Conservation (phyloP, 2,113 vertebrate species). For the Cebus imitator region DNA sequence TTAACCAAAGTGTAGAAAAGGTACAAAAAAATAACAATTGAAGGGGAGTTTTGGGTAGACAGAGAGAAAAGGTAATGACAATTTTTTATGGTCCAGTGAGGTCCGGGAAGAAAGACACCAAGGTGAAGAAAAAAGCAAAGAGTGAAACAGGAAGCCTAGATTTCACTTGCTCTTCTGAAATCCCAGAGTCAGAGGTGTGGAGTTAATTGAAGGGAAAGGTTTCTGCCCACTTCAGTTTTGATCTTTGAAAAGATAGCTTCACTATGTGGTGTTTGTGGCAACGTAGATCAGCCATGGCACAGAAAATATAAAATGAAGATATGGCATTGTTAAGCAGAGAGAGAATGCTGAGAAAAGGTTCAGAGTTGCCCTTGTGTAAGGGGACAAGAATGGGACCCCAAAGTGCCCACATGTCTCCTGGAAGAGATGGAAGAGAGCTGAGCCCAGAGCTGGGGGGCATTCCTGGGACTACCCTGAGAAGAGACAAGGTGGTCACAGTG, state of each 20-base stretch:
- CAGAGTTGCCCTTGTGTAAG: background rate
- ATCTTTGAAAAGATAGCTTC: background rate
- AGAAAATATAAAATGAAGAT: background rate
- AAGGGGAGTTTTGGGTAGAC: background rate
- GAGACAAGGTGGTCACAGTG: accelerated
- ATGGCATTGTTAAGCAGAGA: background rate
- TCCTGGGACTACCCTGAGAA: accelerated
- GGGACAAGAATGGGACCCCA: accelerated
- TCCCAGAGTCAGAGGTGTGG: background rate
- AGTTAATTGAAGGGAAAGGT: background rate
- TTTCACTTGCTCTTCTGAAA: background rate
- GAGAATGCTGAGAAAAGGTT: background rate
- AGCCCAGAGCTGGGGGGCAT: background rate
- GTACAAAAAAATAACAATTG: background rate
- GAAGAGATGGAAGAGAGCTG: background rate
- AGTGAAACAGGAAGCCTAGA: background rate
- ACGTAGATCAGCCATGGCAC: background rate
- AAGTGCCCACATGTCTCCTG: accelerated
- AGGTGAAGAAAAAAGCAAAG: background rate
- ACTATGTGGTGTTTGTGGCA: background rate
- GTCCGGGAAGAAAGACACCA: background rate
- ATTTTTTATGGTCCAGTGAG: background rate
- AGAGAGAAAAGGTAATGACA: background rate
- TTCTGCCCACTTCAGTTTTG: background rate
- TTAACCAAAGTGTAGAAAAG: background rate